These are phyloP conservation scores for Pheosia gnoma DNA, from an alignment of 2,888 invertebrate species.

Conservation along the genomic window DNA sequence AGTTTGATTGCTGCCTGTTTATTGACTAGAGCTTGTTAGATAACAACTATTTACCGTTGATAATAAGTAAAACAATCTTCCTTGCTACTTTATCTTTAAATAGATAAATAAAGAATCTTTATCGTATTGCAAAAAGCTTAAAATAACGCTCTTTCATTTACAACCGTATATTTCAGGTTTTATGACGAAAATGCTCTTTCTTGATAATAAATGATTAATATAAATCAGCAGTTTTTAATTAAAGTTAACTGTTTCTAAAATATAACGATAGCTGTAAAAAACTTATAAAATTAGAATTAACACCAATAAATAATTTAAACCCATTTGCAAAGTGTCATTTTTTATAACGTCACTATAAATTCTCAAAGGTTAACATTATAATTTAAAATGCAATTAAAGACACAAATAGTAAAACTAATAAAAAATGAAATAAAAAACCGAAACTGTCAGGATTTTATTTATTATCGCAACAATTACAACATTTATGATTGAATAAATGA, in stretches of 20 bases:
- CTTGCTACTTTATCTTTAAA: background rate
- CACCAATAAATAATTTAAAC: conserved; percentile 21
- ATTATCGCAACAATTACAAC: conserved; percentile 31
- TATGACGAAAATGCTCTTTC: no score
- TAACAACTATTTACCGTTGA: conserved; percentile 10
- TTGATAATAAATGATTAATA: no score
- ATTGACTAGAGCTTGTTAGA: conserved; percentile 28
- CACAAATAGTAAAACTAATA: conserved; percentile 16
- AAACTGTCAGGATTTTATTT: conserved; percentile 29
- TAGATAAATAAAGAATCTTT: background rate
- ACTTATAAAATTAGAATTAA: background rate
- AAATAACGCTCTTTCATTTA: no score
- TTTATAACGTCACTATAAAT: conserved; percentile 26
- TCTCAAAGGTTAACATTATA: conserved; percentile 44
- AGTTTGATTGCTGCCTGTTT: conserved; percentile 31
- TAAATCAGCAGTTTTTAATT: no score
- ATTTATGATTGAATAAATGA: conserved; percentile 1
- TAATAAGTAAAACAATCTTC: background rate
- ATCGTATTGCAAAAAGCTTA: no score
- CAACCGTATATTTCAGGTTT: no score
- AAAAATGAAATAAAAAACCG: conserved; percentile 17
- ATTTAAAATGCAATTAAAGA: conserved; percentile 43
- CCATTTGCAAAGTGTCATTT: conserved; percentile 23
- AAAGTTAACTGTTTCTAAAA: no score
- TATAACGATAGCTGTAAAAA: background rate